phyloP scores from a whole-genome alignment of 2,888 invertebrate genomes.

The Dynastes tityus region DNA sequence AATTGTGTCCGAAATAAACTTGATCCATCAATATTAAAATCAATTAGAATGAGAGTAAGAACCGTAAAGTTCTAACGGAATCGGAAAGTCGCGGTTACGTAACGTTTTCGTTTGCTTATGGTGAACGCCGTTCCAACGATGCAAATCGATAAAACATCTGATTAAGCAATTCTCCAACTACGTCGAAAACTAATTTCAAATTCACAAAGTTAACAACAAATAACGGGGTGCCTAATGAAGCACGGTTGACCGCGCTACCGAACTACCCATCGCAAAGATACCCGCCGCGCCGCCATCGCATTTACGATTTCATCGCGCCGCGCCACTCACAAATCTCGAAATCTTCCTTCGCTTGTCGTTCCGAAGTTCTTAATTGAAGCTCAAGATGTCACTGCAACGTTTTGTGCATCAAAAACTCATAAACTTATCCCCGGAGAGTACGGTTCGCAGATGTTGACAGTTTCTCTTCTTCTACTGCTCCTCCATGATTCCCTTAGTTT shows the following conservation, averaged over 20 bases:
- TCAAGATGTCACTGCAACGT: constrained; percentile 53
- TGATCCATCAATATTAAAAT: constrained; percentile 12
- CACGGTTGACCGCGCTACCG: constrained; percentile 9
- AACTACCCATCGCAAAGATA: neutral
- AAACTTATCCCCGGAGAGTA: constrained; percentile 40
- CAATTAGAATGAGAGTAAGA: constrained; percentile 9
- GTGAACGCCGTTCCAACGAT: neutral
- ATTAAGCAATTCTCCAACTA: constrained; percentile 39
- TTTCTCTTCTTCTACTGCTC: constrained; percentile 49
- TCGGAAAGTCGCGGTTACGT: constrained; percentile 11
- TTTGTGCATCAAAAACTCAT: constrained; percentile 57
- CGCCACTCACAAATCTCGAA: constrained; percentile 17
- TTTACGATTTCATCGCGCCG: constrained; percentile 4
- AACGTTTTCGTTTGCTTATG: constrained; percentile 4
- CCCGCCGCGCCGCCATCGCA: neutral
- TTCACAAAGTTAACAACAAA: constrained; percentile 48
- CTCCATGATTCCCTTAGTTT: constrained; percentile 11
- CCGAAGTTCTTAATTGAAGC: constrained; percentile 55
- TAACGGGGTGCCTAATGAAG: constrained; percentile 42
- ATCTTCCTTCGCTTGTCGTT: neutral
- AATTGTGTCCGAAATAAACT: neutral
- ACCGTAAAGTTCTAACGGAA: constrained; percentile 21
- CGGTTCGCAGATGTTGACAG: constrained; percentile 56
- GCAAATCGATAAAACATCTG: constrained; percentile 39
- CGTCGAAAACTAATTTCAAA: constrained; percentile 46